Evolutionary conservation across 2,888 invertebrate species (phyloP).

Genomic region (Hylaea fasciaria): DNA sequence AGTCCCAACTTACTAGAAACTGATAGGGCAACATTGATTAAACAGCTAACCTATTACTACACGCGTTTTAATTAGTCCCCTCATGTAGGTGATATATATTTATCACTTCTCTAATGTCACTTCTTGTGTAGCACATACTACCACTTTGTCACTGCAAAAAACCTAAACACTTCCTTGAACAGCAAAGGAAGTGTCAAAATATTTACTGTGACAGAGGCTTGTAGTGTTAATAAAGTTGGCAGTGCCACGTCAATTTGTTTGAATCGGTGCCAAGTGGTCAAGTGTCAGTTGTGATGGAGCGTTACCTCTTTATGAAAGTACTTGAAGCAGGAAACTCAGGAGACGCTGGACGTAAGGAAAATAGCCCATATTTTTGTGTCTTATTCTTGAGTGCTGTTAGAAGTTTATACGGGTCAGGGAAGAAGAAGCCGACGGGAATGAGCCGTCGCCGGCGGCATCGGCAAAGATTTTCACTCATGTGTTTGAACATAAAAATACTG

Average conservation of each 20-base stretch:
- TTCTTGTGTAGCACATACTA: constrained; percentile 39
- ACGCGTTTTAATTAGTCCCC: constrained; percentile 34
- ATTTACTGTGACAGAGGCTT: constrained; percentile 21
- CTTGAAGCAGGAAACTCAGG: constrained; percentile 18
- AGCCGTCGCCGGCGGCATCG: constrained; percentile 7
- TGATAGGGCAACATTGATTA: constrained; percentile 25
- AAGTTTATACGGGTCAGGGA: constrained; percentile 2
- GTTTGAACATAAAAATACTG: not conserved
- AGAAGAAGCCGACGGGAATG: constrained; percentile 4
- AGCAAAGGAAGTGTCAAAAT: not conserved
- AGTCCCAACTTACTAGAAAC: not conserved
- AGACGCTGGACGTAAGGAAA: constrained; percentile 7
- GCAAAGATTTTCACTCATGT: not conserved
- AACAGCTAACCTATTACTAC: constrained; percentile 26
- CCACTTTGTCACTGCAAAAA: constrained; percentile 17
- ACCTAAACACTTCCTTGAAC: not conserved
- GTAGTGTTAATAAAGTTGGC: constrained; percentile 15
- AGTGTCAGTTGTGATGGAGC: constrained; percentile 45
- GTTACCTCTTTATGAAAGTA: constrained; percentile 27
- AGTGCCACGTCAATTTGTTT: constrained; percentile 47
- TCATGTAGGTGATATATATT: constrained; percentile 37
- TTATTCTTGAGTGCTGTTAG: constrained; percentile 1
- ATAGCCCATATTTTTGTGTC: constrained; percentile 3
- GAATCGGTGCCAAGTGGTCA: constrained; percentile 52
- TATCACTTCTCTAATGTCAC: constrained; percentile 50